Base-by-base conservation (phyloP, 2,888 invertebrate genomes). In the Nemotelus pantherinus region DNA sequence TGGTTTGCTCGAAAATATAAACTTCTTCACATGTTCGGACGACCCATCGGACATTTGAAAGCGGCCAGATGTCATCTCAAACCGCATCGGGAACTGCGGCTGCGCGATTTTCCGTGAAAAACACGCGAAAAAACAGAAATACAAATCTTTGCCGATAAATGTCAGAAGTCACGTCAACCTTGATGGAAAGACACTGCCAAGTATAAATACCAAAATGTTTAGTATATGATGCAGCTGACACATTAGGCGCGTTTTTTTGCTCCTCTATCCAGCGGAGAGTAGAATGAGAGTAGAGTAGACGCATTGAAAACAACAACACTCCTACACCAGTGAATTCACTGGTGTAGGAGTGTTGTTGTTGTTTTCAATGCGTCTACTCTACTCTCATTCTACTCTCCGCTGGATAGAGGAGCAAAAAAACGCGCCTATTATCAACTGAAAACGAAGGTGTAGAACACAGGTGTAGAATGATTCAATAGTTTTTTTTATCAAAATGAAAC, bases 1-100 rank as follows among this genome's bases (percentile, higher is more conserved):
- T 5, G 89, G 89, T 84, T 91, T 91, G 79, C 93, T 93, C 79
- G 92, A 91, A 88, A 95, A 95, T 81, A 94, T 90, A 88, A 95
- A 95, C 87, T 93, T 94, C 88, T 94, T 94, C 85, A 94, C 89
- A 87, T 94, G 93, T 84, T 92, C 92, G 77, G 89, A 87, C 82
- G 88, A 86, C 83, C 89, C 89, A 89, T 90, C 90, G 88, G 90
- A 90, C 90, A 91, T 90, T 88, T 89, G 88, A 82, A 85, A 84
- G 80, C 84, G 83, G 50, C 83, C 83, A 72, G 83, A 83, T 81
- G 82, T 83, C 86, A 86, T 86, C 82, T 83, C 80, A 78, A 44
- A 78, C 72, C 64, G 76, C 76, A 67, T 74, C 48, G 60, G 74
- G 45, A 65, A 53, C 41, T 55, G 64, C 75, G 75, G 50, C 75